Conservation (phyloP, 2,113 vertebrate genomes). For the Zosterops japonicus region DNA sequence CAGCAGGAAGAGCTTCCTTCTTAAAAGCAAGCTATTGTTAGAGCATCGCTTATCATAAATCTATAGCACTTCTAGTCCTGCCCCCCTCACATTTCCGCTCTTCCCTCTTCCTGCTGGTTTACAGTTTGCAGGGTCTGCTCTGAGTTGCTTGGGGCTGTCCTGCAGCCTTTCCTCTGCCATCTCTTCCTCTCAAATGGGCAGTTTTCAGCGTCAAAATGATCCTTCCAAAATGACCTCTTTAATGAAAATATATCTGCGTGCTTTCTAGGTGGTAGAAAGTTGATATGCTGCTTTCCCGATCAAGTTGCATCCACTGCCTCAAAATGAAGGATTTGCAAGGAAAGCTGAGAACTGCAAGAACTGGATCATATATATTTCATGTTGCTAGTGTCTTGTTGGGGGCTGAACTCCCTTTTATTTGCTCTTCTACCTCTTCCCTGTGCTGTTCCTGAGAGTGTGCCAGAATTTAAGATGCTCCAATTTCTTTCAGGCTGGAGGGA, state of each 20-base stretch:
- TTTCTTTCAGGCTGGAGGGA: background rate
- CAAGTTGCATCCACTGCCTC: constrained; percentile 51
- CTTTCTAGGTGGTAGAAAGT: constrained; percentile 1
- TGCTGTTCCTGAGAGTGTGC: background rate
- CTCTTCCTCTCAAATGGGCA: background rate
- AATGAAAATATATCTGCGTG: background rate
- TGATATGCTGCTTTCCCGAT: constrained; percentile 5
- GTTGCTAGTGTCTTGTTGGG: constrained; percentile 40
- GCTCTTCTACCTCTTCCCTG: background rate
- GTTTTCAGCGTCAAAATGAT: background rate
- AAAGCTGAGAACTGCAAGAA: constrained; percentile 59
- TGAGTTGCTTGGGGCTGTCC: background rate
- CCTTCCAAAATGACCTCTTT: background rate
- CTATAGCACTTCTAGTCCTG: background rate
- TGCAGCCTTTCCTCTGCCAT: background rate
- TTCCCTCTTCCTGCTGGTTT: background rate
- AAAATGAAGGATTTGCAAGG: constrained; percentile 63
- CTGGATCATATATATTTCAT: constrained; percentile 62
- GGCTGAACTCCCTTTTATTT: constrained; percentile 47
- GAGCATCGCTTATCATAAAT: background rate
- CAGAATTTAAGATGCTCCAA: background rate
- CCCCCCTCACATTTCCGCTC: background rate
- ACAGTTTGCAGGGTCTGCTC: background rate
- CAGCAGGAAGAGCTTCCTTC: constrained; percentile 25
- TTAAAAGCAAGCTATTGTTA: constrained; percentile 19